Conservation (phyloP, 30 jellyfish, hydroid and myxozoan species). For the Aurelia sp. region DNA sequence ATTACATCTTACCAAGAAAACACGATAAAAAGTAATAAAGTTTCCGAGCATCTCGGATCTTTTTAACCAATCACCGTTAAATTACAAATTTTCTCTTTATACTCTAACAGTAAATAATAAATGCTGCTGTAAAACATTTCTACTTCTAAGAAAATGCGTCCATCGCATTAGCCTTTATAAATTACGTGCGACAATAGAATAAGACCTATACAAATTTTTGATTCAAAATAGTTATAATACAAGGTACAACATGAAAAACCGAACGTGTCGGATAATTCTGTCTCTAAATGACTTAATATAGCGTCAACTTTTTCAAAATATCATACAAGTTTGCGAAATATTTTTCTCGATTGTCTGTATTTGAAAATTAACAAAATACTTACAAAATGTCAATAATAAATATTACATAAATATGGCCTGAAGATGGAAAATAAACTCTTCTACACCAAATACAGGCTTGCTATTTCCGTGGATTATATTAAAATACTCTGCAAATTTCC, state of each 20-base stretch:
- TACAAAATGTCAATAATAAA: constrained; percentile 88
- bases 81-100: constrained; percentile 65
- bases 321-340: constrained; percentile 71
- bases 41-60: background rate
- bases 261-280: constrained; percentile 50
- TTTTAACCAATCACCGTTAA: constrained; percentile 53
- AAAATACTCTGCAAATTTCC: constrained; percentile 81
- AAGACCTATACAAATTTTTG: constrained; percentile 73
- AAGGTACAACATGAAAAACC: constrained; percentile 43
- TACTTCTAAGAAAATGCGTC: constrained; percentile 47
- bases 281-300: constrained; percentile 55
- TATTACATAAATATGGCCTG: constrained; percentile 88
- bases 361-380: constrained; percentile 80
- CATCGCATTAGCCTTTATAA: constrained; percentile 53
- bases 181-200: constrained; percentile 78
- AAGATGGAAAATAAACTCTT: constrained; percentile 82
- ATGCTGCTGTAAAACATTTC: constrained; percentile 29
- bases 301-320: constrained; percentile 78
- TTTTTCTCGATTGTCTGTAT: constrained; percentile 75
- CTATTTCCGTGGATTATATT: constrained; percentile 82
- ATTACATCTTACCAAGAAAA: constrained; percentile 27
- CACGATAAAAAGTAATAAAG: background rate
- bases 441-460: constrained; percentile 82
- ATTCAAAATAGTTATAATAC: constrained; percentile 72
- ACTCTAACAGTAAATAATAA: constrained; percentile 47